phyloP scores from a whole-genome alignment of 2,888 invertebrate species.

The Macaria liturata region DNA sequence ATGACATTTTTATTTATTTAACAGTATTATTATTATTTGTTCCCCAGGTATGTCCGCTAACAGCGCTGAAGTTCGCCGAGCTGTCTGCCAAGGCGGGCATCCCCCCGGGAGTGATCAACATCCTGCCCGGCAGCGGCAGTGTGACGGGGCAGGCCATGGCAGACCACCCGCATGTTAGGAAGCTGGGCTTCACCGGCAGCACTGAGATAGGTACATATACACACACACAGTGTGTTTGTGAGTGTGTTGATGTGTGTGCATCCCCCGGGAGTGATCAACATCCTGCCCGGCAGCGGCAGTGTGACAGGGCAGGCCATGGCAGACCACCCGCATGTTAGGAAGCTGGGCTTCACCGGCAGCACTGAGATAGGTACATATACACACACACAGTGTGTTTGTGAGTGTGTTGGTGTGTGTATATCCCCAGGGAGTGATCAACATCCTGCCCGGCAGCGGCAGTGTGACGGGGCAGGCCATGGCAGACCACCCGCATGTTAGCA shows the following conservation, averaged over 20 bases:
- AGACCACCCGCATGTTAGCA: constrained; percentile 92
- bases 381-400: no score
- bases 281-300: constrained; percentile 92
- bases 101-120: constrained; percentile 97
- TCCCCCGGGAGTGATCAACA: constrained; percentile 97
- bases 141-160: constrained; percentile 94
- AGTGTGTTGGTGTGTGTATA: no score
- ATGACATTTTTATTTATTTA: no score
- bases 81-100: constrained; percentile 95
- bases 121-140: constrained; percentile 92
- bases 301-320: constrained; percentile 94
- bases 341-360: constrained; percentile 98
- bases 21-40: no score
- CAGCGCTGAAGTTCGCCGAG: constrained; percentile 97
- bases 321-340: constrained; percentile 92
- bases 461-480: constrained; percentile 94
- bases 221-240: no score
- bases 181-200: constrained; percentile 98
- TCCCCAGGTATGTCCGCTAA: constrained; percentile 92
- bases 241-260: no score
- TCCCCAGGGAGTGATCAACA: constrained; percentile 97
- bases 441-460: constrained; percentile 92
- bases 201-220: constrained; percentile 91
- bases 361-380: constrained; percentile 90
- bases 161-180: constrained; percentile 92